Conservation (phyloP, 2,888 invertebrate genomes). For the Crematogaster levior region DNA sequence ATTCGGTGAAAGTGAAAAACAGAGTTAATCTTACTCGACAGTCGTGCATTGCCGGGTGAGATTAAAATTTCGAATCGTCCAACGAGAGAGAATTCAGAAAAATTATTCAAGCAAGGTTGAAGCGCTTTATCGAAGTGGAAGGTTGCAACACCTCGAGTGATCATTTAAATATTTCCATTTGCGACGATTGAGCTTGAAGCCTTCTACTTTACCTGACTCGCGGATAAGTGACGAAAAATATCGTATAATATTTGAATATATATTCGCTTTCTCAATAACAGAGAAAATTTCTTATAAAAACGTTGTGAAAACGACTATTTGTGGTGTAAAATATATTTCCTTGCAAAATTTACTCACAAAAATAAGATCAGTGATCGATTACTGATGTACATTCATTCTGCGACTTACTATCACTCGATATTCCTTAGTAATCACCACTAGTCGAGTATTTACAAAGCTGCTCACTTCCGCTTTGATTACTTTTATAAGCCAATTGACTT, state of each 20-base stretch:
- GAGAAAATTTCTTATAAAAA: too few species aligned
- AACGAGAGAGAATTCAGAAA: not conserved
- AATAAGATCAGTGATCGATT: not conserved
- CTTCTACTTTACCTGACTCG: not conserved
- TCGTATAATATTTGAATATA: not conserved
- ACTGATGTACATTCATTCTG: not conserved
- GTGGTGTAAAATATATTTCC: not conserved
- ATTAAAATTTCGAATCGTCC: slow-evolving; percentile 38
- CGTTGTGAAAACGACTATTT: not conserved
- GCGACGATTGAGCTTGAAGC: not conserved
- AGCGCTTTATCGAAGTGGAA: slow-evolving; percentile 2
- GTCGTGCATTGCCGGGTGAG: slow-evolving; percentile 17
- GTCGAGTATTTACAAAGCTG: slow-evolving; percentile 50
- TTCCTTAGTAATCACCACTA: slow-evolving; percentile 13
- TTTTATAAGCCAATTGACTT: slow-evolving; percentile 54
- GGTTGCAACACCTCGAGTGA: slow-evolving; percentile 7
- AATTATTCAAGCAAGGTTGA: slow-evolving; percentile 24
- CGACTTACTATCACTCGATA: slow-evolving; percentile 1
- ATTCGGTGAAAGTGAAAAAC: slow-evolving; percentile 66
- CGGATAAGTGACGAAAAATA: not conserved
- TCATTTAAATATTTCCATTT: slow-evolving; percentile 38
- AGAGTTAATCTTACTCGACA: slow-evolving; percentile 58
- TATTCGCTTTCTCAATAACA: not conserved
- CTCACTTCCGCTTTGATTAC: slow-evolving; percentile 56
- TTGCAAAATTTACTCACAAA: not conserved